Evolutionary conservation across 2,888 invertebrate species (phyloP).

Genomic region (Terebella lapidaria): DNA sequence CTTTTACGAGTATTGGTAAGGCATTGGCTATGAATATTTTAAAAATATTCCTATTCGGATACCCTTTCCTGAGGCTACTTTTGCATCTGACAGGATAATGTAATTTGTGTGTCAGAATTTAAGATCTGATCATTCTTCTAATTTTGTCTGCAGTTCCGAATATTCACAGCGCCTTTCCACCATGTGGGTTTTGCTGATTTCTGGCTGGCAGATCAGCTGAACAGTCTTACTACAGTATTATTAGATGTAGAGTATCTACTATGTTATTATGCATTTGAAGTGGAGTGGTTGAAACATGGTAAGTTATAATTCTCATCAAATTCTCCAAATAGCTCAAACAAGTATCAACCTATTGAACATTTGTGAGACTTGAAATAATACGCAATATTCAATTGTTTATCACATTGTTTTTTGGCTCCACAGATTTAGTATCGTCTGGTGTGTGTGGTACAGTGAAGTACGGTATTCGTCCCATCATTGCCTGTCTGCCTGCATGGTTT

Average conservation of each 20-base stretch:
- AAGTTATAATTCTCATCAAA: not conserved
- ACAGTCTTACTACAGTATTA: constrained; percentile 82
- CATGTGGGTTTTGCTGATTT: constrained; percentile 95
- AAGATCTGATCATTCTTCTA: no score
- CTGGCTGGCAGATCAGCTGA: constrained; percentile 97
- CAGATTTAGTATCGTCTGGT: not conserved
- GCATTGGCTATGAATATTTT: not conserved
- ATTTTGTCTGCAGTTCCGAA: no score
- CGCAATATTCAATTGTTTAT: not conserved
- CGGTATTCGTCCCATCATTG: constrained; percentile 77
- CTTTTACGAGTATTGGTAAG: constrained; percentile 75
- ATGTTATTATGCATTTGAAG: constrained; percentile 70
- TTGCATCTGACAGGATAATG: no score
- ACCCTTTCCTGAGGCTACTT: no score
- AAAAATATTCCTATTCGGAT: no score
- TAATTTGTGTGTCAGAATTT: no score
- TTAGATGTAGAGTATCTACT: constrained; percentile 90
- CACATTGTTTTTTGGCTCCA: no score
- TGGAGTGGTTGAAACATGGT: constrained; percentile 44
- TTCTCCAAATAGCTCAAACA: no score
- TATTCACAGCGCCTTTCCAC: constrained; percentile 84
- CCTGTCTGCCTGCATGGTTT: constrained; percentile 93
- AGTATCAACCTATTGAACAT: no score
- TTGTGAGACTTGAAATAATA: no score
- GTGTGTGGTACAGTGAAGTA: constrained; percentile 55